Evolutionary conservation across 2,113 vertebrate species (phyloP).

Genomic region (Erythrolamprus reginae): DNA sequence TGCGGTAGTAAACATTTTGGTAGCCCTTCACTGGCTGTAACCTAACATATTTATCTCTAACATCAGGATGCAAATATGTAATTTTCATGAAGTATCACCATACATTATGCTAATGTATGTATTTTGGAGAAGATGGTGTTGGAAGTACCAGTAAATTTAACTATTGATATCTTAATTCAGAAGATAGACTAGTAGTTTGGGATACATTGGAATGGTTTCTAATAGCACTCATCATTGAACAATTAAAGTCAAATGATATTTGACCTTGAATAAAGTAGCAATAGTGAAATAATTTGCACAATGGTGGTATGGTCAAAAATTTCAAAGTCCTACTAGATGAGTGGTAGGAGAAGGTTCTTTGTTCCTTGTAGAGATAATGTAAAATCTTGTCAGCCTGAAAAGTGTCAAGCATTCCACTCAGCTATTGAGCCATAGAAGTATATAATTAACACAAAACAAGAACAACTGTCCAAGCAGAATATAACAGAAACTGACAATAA

Average conservation of each 20-base stretch:
- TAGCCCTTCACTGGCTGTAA: no score
- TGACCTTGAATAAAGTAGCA: neutral
- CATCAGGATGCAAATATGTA: neutral
- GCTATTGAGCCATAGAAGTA: slow-evolving; percentile 28
- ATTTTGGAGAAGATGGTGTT: neutral
- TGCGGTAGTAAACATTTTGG: no score
- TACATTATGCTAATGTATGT: neutral
- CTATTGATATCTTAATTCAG: neutral
- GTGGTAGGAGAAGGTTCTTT: neutral
- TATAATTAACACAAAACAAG: slow-evolving; percentile 53
- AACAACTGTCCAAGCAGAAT: slow-evolving; percentile 43
- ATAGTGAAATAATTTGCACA: neutral
- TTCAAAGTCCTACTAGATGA: slow-evolving; percentile 13
- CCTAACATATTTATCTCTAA: neutral
- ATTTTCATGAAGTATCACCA: neutral
- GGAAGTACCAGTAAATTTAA: neutral
- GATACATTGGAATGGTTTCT: neutral
- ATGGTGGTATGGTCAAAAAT: neutral
- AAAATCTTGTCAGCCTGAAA: slow-evolving; percentile 42
- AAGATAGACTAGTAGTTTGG: neutral
- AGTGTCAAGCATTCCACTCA: slow-evolving; percentile 45
- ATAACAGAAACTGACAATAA: slow-evolving; percentile 49
- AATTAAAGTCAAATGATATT: neutral
- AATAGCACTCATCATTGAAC: neutral
- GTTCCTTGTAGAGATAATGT: slow-evolving; percentile 35